These are phyloP conservation scores for Clarias macrocephalus DNA, from an alignment of 2,113 vertebrate species.

Conservation along the genomic window DNA sequence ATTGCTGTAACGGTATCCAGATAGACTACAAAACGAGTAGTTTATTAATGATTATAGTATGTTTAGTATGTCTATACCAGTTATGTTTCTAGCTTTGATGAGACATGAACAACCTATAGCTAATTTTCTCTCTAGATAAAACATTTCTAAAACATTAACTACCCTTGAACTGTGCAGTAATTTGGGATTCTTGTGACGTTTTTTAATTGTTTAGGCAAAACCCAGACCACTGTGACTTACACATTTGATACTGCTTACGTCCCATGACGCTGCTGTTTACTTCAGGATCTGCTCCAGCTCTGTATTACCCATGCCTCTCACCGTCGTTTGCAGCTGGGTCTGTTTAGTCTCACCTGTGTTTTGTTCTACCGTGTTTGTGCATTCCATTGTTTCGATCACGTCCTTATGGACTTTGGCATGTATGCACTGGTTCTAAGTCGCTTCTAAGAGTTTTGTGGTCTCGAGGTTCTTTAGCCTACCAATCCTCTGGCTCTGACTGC, in stretches of 20 bases:
- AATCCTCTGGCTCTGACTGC: background rate
- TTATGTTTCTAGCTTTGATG: background rate
- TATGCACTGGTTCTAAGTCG: background rate
- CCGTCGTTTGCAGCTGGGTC: background rate
- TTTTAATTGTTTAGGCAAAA: background rate
- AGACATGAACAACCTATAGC: background rate
- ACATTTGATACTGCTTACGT: background rate
- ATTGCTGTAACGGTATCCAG: too few relatives aligned
- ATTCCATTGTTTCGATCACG: constrained; percentile 3
- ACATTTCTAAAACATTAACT: background rate
- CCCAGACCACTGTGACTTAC: background rate
- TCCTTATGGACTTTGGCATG: constrained; percentile 7
- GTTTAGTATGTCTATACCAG: background rate
- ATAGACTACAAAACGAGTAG: too few relatives aligned
- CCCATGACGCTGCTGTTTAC: background rate
- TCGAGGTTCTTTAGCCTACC: background rate
- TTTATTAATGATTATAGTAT: too few relatives aligned
- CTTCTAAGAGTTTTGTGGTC: background rate
- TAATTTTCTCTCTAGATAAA: background rate
- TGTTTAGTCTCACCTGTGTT: constrained; percentile 10
- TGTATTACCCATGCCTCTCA: background rate
- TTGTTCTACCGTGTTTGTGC: background rate
- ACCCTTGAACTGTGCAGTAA: background rate
- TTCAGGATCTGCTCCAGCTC: background rate
- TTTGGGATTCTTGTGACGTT: background rate